phyloP scores from a whole-genome alignment of 2,888 invertebrate genomes.

The Cheilosia vernalis region DNA sequence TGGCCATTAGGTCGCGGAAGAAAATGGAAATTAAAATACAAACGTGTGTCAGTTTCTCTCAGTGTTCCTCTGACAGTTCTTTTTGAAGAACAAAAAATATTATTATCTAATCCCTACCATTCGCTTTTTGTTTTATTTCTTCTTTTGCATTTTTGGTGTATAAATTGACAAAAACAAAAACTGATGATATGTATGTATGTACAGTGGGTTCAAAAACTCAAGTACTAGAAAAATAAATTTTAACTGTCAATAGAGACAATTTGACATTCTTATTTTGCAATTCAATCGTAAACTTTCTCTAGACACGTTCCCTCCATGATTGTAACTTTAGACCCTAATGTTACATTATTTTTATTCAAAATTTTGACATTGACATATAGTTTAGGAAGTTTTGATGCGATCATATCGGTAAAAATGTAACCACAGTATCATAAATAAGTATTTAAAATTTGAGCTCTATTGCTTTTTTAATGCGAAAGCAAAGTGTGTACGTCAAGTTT shows the following conservation, averaged over 20 bases:
- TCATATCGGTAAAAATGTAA: too few species aligned
- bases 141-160: background rate
- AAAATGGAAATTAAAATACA: background rate
- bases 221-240: too few species aligned
- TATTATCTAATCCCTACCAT: slow-evolving; percentile 9
- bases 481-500: background rate
- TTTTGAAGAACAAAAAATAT: background rate
- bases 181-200: background rate
- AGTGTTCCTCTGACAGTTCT: background rate
- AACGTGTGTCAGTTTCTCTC: background rate
- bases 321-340: too few species aligned
- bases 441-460: too few species aligned
- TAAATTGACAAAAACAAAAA: background rate
- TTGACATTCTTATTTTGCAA: too few species aligned
- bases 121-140: background rate
- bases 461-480: background rate
- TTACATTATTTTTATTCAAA: too few species aligned
- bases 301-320: too few species aligned
- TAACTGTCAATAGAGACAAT: too few species aligned
- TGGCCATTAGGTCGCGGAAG: background rate
- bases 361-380: too few species aligned
- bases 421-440: background rate
- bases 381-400: too few species aligned
- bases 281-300: too few species aligned
- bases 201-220: background rate